Evolutionary conservation across 1,140 invertebrate genomes (phyloP), one percentile per base, ranked within the genome.

Genomic region (Camponotus floridanus): DNA sequence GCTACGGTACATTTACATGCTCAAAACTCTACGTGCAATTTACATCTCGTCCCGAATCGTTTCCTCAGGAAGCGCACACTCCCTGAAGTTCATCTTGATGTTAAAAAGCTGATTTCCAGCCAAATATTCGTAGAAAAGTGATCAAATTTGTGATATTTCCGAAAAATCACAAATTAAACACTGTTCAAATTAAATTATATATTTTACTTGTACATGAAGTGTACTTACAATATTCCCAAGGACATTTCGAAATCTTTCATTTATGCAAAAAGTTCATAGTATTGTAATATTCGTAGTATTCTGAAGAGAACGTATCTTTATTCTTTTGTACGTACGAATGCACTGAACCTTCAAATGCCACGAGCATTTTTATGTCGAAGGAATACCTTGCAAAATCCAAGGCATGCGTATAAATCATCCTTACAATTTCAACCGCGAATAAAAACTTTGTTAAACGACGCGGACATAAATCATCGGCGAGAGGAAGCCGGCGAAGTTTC

Each of bases 361-460:
- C 48, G 55, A 48, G 39, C 39, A 18, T 81, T 73, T 81, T 70
- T 39, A 59, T 39, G 18, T 81, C 55, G 55, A 73, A 61, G 39
- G 26, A 39, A 45, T 48, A 73, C 33, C 39, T 68, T 13, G 57
- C 33, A 13, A 80, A 65, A 67, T 79, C 76, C 42, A 55, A 7
- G 39, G 26, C 11, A 31, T 18, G 57, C 68, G 55, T 74, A 83
- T 83, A 83, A 83, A 83, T 83, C 79, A 83, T 74, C 55, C 71
- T 74, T 83, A 74, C 55, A 83, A 74, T 57, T 48, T 71, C 8
- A 36, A 18, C 39, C 68, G 79, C 79, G 68, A 62, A 83, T 73
- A 83, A 74, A 83, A 83, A 83, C 79, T 74, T 83, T 73, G 68
- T 83, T 74, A 83, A 83, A 83, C 79, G 79, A 70, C 18, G 39